These are phyloP conservation scores for Metacarcinus magister DNA, from an alignment of 2,888 invertebrate species.

Conservation along the genomic window DNA sequence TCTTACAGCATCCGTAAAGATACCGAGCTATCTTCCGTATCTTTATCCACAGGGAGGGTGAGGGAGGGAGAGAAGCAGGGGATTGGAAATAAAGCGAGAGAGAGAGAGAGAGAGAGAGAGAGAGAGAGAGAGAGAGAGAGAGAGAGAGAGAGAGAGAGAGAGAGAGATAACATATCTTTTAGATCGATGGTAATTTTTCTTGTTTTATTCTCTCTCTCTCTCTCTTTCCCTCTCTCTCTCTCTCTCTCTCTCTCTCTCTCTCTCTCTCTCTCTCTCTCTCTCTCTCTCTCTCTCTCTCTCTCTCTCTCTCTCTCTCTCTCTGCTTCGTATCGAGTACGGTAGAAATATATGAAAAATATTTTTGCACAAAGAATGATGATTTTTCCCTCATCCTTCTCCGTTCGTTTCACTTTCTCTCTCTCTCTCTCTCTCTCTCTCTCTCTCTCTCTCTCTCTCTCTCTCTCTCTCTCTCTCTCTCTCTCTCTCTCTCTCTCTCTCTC, in stretches of 20 bases:
- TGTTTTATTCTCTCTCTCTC: conserved; percentile 31
- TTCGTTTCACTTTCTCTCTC: not conserved
- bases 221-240: conserved; percentile 36
- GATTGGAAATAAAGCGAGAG: conserved; percentile 44
- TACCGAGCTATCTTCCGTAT: conserved; percentile 46
- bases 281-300: conserved; percentile 26
- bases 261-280: conserved; percentile 47
- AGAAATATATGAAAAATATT: conserved; percentile 14
- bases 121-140: not conserved
- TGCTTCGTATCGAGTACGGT: not conserved
- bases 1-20: not conserved
- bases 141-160: conserved; percentile 20
- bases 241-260: conserved; percentile 35
- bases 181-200: conserved; percentile 45
- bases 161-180: conserved; percentile 30
- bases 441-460: conserved; percentile 58
- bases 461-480: conserved; percentile 57
- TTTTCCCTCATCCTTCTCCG: not conserved
- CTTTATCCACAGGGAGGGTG: conserved; percentile 29
- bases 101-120: conserved; percentile 46
- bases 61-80: not conserved
- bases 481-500: conserved; percentile 56
- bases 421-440: conserved; percentile 33
- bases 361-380: not conserved
- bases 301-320: conserved; percentile 21